A percentile compares a stretch with the other conserved stretches of the same genome.
Conservation (phyloP, 2,113 vertebrate species). For the Machaerirhynchus nigripectus region DNA sequence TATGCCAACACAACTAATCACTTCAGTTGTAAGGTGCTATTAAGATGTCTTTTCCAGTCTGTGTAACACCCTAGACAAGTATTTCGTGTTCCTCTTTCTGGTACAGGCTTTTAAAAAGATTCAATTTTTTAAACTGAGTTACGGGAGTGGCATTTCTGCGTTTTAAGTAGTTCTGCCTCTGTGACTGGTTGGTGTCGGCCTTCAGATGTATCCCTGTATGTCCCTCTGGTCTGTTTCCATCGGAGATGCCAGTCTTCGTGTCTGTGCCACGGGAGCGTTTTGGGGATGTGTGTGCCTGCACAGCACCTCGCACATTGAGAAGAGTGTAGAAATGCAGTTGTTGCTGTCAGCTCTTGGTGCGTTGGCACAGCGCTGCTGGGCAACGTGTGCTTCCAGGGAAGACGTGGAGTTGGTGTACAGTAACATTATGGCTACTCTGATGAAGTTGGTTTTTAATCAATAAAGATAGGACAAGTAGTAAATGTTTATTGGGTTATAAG, state of each 20-base stretch:
- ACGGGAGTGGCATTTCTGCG: neutral
- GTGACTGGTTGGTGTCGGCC: neutral
- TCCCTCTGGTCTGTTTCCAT: neutral
- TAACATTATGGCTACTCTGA: accelerated
- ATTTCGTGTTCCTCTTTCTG: neutral
- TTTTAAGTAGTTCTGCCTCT: neutral
- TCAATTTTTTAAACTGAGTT: neutral
- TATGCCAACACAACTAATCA: neutral
- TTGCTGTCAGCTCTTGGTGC: neutral
- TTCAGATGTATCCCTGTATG: neutral
- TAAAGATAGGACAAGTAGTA: neutral
- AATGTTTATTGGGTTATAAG: neutral
- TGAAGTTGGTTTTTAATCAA: neutral
- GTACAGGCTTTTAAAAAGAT: neutral
- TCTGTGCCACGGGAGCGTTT: neutral
- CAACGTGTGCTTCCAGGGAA: neutral
- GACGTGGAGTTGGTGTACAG: neutral
- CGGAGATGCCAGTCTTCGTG: neutral
- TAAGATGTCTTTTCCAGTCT: conserved; percentile 4
- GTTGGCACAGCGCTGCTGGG: neutral
- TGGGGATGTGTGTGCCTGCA: neutral
- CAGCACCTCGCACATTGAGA: neutral
- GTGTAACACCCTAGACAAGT: neutral
- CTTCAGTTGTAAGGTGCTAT: neutral
- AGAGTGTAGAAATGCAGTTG: neutral